These are phyloP conservation scores for Pyrgilauda ruficollis DNA, from an alignment of 2,113 vertebrate genomes.

Conservation along the genomic window DNA sequence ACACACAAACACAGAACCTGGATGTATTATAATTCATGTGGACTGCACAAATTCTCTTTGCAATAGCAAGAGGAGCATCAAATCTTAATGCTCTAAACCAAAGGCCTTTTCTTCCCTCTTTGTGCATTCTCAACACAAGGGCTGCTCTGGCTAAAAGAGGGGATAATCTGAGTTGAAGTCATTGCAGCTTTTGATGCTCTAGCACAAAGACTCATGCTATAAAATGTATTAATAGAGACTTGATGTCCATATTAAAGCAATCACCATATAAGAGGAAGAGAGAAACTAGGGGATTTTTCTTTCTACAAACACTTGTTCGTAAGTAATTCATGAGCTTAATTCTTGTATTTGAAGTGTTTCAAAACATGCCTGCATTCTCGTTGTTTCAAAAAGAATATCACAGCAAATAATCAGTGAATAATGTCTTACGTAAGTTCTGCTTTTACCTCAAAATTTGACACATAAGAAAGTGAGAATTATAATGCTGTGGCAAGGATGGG, in stretches of 20 bases:
- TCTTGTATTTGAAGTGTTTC: background rate
- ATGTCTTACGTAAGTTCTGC: background rate
- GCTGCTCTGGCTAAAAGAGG: background rate
- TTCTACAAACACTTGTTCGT: background rate
- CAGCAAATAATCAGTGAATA: background rate
- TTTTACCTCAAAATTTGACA: background rate
- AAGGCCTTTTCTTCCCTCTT: background rate
- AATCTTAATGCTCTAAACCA: background rate
- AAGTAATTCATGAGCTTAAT: background rate
- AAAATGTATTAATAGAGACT: background rate
- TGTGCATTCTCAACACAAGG: background rate
- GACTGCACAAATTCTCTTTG: background rate
- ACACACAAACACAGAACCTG: background rate
- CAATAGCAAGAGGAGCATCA: background rate
- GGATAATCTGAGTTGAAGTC: background rate
- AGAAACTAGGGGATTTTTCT: background rate
- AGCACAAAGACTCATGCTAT: background rate
- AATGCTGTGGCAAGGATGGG: background rate
- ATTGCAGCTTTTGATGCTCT: background rate
- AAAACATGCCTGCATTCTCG: background rate
- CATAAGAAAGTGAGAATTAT: background rate
- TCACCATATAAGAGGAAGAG: background rate
- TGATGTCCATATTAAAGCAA: background rate
- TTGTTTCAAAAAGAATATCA: background rate
- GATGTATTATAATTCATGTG: background rate